phyloP scores from a whole-genome alignment of 1,140 invertebrate genomes.

The Drosophila pallidifrons region DNA sequence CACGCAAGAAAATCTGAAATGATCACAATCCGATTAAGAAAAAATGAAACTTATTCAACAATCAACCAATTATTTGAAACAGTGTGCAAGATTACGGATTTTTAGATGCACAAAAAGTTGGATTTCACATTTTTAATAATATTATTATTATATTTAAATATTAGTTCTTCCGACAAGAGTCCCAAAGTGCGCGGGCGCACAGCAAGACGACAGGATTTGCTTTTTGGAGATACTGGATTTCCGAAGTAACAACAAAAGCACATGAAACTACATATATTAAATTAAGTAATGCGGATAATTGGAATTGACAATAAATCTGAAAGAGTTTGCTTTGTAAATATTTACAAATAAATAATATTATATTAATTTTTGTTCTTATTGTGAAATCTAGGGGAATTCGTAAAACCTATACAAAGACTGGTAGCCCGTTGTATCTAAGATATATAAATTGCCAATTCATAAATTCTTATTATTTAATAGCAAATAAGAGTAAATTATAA shows the following conservation, averaged over 20 bases:
- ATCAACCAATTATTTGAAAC: conserved; percentile 48
- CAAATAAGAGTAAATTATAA: too few species aligned
- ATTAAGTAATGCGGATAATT: background rate
- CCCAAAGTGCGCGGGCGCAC: conserved; percentile 89
- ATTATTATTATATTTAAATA: conserved; percentile 35
- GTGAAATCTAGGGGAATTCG: too few species aligned
- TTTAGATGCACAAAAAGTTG: background rate
- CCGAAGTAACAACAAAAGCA: background rate
- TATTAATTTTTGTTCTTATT: background rate
- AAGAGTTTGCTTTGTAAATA: conserved; percentile 11
- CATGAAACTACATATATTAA: background rate
- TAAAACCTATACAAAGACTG: too few species aligned
- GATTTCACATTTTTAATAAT: conserved; percentile 1
- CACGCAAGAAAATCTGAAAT: conserved; percentile 14
- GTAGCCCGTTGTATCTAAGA: too few species aligned
- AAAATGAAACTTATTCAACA: conserved; percentile 36
- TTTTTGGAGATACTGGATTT: conserved; percentile 86
- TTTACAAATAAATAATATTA: conserved; percentile 2
- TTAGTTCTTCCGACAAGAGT: conserved; percentile 69
- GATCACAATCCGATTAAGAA: conserved; percentile 27
- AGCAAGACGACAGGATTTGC: conserved; percentile 88
- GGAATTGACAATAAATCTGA: background rate
- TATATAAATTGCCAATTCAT: too few species aligned
- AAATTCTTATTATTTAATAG: too few species aligned
- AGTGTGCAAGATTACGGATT: conserved; percentile 24